These are phyloP conservation scores for Caenorhabditis angaria DNA, from an alignment of 2,888 invertebrate genomes.

Conservation along the genomic window DNA sequence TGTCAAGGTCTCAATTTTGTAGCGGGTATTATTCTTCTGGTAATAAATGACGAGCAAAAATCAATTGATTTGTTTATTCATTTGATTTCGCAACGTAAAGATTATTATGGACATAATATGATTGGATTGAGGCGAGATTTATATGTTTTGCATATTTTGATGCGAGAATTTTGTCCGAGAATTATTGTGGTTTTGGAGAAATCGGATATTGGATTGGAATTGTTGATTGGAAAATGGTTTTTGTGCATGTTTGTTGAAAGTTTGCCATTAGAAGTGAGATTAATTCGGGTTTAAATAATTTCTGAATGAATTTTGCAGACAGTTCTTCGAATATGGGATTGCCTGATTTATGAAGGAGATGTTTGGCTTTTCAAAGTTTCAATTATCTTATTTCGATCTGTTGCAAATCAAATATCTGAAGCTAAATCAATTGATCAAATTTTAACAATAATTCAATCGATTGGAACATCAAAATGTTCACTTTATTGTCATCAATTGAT, in stretches of 20 bases:
- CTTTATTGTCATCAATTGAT: slow-evolving; percentile 55
- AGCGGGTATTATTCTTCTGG: slow-evolving; percentile 49
- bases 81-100: slow-evolving; percentile 41
- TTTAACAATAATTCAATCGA: slow-evolving; percentile 40
- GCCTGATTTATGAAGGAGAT: slow-evolving; percentile 90
- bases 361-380: slow-evolving; percentile 91
- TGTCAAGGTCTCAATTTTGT: slow-evolving; percentile 60
- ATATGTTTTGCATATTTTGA: slow-evolving; percentile 44
- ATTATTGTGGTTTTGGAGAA: slow-evolving; percentile 33
- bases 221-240: slow-evolving; percentile 58
- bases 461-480: slow-evolving; percentile 45
- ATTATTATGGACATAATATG: slow-evolving; percentile 51
- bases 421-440: slow-evolving; percentile 48
- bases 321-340: slow-evolving; percentile 92
- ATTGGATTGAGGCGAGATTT: slow-evolving; percentile 52
- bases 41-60: slow-evolving; percentile 43
- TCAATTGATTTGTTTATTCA: slow-evolving; percentile 52
- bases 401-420: slow-evolving; percentile 38
- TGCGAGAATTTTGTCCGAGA: slow-evolving; percentile 42
- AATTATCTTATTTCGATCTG: slow-evolving; percentile 39
- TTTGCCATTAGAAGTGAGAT: slow-evolving; percentile 58
- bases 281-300: neutral
- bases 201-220: slow-evolving; percentile 50
- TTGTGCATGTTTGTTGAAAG: slow-evolving; percentile 56
- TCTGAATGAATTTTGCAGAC: slow-evolving; percentile 77